Base-by-base conservation (phyloP, 2,113 vertebrate species). In the Eptesicus fuscus region DNA sequence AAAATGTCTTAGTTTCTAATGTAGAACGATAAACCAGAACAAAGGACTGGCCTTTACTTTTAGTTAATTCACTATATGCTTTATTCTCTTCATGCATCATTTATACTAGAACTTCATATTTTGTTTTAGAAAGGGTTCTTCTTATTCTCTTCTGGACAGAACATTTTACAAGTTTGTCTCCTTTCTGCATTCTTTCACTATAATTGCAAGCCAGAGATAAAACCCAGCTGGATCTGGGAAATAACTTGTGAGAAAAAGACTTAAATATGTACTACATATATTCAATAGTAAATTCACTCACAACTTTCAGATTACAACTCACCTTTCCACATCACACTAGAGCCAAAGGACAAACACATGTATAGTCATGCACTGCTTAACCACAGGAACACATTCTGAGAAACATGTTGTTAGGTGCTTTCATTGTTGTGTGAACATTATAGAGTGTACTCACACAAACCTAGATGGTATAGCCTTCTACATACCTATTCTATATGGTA, bases 71-170 rank as follows among this genome's bases (percentile, higher is more conserved):
- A 69, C 1, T 53, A 9, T 71, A 71, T 79, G 14, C 25, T 61
- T 90, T 35, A 13, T 44, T 49, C 35, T 8, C 23, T 82, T 91
- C 78, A 88, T 79, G 44, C 13, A 88, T 67, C 30, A 93, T 84
- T 96, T 90, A 93, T 87, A 95, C 17, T 84, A 88, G 56, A 93
- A 92, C 28, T 90, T 93, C 13, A 44, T 30, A 85, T 47, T 93
- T 86, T 94, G 71, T 74, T 79, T 95, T 73, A 73, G 67, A 85
- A 67, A 88, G 56, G 8, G 22, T 67, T 93, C 40, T 67, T 93
- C 40, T 83, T 89, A 61, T 42, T 95, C 28, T 93, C 56, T 91
- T 95, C 78, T 85, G 23, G 35, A 91, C 32, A 78, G 37, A 89
- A 80, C 4, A 63, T 93, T 84, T 86, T 6, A 88, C 69, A 89